Evolutionary conservation across 1,140 invertebrate species (phyloP).

Genomic region (Cydia splendana): DNA sequence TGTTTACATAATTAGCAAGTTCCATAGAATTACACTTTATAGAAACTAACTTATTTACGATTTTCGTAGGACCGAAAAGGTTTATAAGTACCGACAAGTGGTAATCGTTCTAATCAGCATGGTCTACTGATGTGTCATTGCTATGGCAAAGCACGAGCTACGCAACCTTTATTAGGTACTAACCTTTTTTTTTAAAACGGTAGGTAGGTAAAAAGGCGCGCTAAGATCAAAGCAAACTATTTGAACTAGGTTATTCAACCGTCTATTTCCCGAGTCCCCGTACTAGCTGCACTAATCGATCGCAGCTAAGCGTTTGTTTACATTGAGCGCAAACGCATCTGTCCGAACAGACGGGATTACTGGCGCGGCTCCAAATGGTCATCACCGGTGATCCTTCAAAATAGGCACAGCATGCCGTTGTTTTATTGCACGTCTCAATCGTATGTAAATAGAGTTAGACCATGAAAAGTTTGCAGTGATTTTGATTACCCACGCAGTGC

Average conservation of each 20-base stretch:
- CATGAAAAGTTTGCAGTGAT: too few relatives aligned
- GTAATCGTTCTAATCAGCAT: too few relatives aligned
- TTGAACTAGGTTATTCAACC: background rate
- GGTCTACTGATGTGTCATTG: too few relatives aligned
- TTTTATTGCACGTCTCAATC: constrained; percentile 6
- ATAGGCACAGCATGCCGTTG: constrained; percentile 1
- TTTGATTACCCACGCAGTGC: too few relatives aligned
- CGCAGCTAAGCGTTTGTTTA: constrained; percentile 9
- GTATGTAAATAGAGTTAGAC: background rate
- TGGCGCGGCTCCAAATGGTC: background rate
- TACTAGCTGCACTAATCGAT: background rate
- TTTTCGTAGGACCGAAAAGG: too few relatives aligned
- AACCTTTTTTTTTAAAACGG: too few relatives aligned
- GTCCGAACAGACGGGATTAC: constrained; percentile 3
- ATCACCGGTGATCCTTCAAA: constrained; percentile 3
- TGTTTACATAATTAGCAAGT: too few relatives aligned
- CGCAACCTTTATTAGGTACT: too few relatives aligned
- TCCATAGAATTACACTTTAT: too few relatives aligned
- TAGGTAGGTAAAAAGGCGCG: background rate
- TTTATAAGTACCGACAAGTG: too few relatives aligned
- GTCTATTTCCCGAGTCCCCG: background rate
- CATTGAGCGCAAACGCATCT: background rate
- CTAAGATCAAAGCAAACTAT: background rate
- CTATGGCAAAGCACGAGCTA: too few relatives aligned
- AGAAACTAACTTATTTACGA: too few relatives aligned